Percentiles rank a stretch among this genome's conserved stretches.
phyloP scores from a whole-genome alignment of 2,113 vertebrate genomes.

The Puntigrus tetrazona region DNA sequence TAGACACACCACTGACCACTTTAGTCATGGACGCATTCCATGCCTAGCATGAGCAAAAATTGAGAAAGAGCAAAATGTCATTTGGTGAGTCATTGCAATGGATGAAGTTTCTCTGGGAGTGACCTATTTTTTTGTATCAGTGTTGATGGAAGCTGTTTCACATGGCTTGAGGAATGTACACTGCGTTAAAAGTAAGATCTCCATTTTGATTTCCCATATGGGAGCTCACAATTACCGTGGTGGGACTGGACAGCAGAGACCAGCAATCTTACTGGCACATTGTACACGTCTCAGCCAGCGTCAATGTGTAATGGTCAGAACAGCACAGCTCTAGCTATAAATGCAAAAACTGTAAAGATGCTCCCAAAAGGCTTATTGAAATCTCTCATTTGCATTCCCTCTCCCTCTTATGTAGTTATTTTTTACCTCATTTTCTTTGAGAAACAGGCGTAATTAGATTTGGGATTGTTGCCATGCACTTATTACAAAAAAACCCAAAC shows the following conservation, averaged over 20 bases:
- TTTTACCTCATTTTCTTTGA: not conserved
- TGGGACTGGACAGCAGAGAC: not conserved
- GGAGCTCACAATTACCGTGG: constrained; percentile 36
- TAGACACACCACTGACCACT: not conserved
- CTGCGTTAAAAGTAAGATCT: constrained; percentile 47
- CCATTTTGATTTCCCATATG: not conserved
- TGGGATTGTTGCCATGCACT: not conserved
- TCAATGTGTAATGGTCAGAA: constrained; percentile 38
- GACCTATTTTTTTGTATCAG: constrained; percentile 24
- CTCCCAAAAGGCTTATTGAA: not conserved
- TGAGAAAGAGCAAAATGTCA: not conserved
- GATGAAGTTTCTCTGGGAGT: constrained; percentile 22
- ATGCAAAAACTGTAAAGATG: not conserved
- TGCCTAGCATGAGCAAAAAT: not conserved
- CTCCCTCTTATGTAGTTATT: not conserved
- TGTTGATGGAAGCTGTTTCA: constrained; percentile 4
- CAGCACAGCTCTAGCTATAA: constrained; percentile 38
- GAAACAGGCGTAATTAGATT: not conserved
- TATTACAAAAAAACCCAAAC: constrained; percentile 10
- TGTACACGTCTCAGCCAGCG: constrained; percentile 15
- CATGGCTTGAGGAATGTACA: constrained; percentile 44
- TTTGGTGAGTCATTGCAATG: not conserved
- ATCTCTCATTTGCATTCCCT: not conserved
- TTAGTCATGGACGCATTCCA: no score
- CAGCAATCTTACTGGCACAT: not conserved